A percentile compares a stretch with the other conserved stretches of the same genome.
Evolutionary conservation across 37 sponge, comb jelly and placozoan species (phyloP).

Genomic region (Ianthella basta): DNA sequence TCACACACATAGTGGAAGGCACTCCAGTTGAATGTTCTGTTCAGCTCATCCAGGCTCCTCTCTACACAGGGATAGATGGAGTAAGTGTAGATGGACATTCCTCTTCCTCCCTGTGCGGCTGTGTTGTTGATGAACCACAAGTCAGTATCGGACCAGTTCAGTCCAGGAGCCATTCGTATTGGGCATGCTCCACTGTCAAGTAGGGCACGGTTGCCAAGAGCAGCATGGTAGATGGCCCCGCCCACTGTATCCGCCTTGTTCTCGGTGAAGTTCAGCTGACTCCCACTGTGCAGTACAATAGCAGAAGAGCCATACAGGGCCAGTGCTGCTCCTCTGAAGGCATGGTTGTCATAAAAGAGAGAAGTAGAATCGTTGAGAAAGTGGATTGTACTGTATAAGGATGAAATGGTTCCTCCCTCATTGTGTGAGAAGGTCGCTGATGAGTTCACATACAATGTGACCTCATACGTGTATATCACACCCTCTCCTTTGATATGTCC

Average conservation of each 20-base stretch:
- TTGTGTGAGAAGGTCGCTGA: background rate
- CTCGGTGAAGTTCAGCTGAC: conserved; percentile 36
- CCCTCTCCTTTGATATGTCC: conserved; percentile 9
- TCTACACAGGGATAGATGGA: conserved; percentile 57
- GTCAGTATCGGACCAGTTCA: conserved; percentile 33
- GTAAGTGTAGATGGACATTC: conserved; percentile 51
- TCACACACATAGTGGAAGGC: background rate
- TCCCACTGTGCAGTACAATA: background rate
- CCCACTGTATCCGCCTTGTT: conserved; percentile 43
- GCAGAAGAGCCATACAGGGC: conserved; percentile 37
- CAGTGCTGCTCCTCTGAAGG: conserved; percentile 30
- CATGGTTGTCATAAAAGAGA: background rate
- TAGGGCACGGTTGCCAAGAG: conserved; percentile 24
- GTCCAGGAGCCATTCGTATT: background rate
- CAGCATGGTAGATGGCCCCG: conserved; percentile 57
- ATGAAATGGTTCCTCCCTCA: background rate
- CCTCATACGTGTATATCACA: background rate
- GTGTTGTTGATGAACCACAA: conserved; percentile 50
- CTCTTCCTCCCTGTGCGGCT: background rate
- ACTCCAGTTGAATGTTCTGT: conserved; percentile 36
- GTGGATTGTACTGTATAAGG: background rate
- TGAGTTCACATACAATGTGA: background rate
- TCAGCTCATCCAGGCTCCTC: background rate
- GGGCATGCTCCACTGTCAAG: conserved; percentile 46
- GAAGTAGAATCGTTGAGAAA: background rate